Base-by-base conservation (phyloP, 2,113 vertebrate genomes). In the Ia io region DNA sequence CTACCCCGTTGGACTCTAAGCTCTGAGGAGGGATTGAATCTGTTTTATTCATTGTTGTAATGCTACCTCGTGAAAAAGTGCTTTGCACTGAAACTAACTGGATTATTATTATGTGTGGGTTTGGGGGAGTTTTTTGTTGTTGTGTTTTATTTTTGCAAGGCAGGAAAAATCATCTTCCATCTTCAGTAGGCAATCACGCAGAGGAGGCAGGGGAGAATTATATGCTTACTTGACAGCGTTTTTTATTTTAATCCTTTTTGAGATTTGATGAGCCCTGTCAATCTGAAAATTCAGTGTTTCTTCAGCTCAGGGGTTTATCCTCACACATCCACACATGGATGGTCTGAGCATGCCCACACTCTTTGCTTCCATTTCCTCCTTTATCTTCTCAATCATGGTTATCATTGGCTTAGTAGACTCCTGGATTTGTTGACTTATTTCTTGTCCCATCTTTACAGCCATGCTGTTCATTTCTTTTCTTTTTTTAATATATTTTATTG, bases 221-320 rank as follows among this genome's bases (percentile, higher is more conserved):
- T 9, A 56, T 84, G 10, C 37, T 91, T 71, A 20, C 11, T 53
- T 40, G 87, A 85, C 5, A 40, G 23, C 16, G 28, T 77, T 70
- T 67, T 89, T 22, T 1, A 71, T 35, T 35, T 84, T 84, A 87
- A 91, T 49, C 7, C 44, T 71, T 86, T 25, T 42, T 86, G 42
- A 92, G 67, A 92, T n/a, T 35, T 56, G 25, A 59, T 85, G 74
- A 94, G 22, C 40, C 17, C 32, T 86, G 76, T 65, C 65, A 53
- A 37, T 56, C 32, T 89, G 84, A 95, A 80, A 86, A 94, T 49
- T 40, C 59, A 76, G 73, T 40, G 25, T 63, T 89, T n/a, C 47
- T 40, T 80, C 42, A 51, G 30, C 56, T 53, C n/a, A 17, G 47
- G 47, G 17, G 25, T 44, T 61, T 53, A 53, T 42, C 53, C 63